Base-by-base conservation (phyloP, 2,113 vertebrate genomes). In the Bambusicola thoracicus region DNA sequence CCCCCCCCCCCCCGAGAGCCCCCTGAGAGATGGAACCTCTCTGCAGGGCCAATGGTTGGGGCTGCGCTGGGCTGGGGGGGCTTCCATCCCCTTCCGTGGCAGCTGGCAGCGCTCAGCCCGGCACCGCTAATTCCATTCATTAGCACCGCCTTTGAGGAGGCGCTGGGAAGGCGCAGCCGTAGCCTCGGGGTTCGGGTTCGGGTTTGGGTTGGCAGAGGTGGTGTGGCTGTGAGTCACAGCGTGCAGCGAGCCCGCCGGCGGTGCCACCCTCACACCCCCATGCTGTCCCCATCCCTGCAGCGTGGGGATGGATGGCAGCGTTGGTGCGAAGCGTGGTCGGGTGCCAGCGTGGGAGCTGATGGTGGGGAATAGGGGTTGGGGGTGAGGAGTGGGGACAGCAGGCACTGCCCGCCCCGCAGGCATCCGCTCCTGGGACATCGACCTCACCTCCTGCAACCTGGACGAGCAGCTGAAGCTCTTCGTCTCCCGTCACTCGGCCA, bases 401-500 rank as follows among this genome's bases (percentile, higher is more conserved):
- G 38, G 40, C 13, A 40, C 19, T 44, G 7, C 34, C 17, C n/a
- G 11, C 25, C 55, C 16, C 22, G 17, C 81, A 99, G 99, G 98
- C 18, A 97, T 99, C 43, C 98, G 98, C 20, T 98, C 98, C 0
- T 99, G 99, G 99, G 97, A 98, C 6, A 97, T 99, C 0, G 97
- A 99, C 25, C 98, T 98, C 30, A 79, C 96, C 0, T 61, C 94
- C 19, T 98, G 98, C 27, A 98, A 98, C 95, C 97, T 99, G 65
- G 99, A 99, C 1, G 98, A 99, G 92, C 98, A 99, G 96, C 98
- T 99, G 69, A 99, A 99, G 84, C 97, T 98, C 14, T 99, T 99
- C 0, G 98, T 99, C 68, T 99, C 98, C 4, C 97, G 99, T 21
- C 99, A 99, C 94, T 99, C 99, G 0, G 99, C 99, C 66, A 98